Percentiles rank a stretch among this genome's conserved stretches.
phyloP scores from a whole-genome alignment of 1,140 invertebrate species.

The Venturia canescens region DNA sequence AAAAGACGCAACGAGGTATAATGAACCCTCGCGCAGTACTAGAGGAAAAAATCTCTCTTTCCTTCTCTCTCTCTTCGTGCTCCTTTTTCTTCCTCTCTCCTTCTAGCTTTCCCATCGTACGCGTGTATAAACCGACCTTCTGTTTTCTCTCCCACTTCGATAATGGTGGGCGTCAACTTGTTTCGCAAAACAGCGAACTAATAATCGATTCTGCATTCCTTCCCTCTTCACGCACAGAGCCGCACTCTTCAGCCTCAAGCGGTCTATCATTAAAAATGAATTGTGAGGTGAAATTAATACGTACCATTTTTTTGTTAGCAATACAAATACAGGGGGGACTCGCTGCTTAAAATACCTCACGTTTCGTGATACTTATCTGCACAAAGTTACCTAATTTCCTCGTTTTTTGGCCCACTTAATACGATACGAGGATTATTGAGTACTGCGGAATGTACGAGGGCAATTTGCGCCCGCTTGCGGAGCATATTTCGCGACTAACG shows the following conservation, averaged over 20 bases:
- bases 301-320: too few relatives aligned
- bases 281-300: constrained; percentile 5
- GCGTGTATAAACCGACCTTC: not conserved
- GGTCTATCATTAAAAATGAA: constrained; percentile 4
- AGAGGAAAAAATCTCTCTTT: not conserved
- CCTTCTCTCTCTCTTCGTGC: not conserved
- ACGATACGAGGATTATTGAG: too few relatives aligned
- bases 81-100: not conserved
- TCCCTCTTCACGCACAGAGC: not conserved
- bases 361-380: too few relatives aligned
- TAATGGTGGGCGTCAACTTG: not conserved
- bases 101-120: not conserved
- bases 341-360: too few relatives aligned
- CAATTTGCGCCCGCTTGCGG: too few relatives aligned
- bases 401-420: too few relatives aligned
- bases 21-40: constrained; percentile 49
- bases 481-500: too few relatives aligned
- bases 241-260: too few relatives aligned
- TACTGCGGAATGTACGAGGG: too few relatives aligned
- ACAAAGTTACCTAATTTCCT: too few relatives aligned
- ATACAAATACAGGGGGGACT: too few relatives aligned
- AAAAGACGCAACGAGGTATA: constrained; percentile 53
- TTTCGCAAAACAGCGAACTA: constrained; percentile 38
- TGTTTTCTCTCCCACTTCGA: not conserved
- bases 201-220: constrained; percentile 40